Evolutionary conservation across 2,888 invertebrate genomes (phyloP).

Genomic region (Ophion slaviceki): DNA sequence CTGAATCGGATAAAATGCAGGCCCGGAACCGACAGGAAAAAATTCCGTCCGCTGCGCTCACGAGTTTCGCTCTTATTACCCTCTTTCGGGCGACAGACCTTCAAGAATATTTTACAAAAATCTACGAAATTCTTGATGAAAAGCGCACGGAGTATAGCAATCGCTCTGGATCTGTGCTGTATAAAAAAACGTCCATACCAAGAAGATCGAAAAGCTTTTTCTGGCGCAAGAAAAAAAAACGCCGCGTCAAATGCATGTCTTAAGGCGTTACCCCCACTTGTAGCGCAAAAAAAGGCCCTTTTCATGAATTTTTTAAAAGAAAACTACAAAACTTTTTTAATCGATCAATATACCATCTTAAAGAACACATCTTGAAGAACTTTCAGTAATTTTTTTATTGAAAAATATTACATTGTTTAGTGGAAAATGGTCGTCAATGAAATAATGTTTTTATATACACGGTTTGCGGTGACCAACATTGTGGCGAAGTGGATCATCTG

Average conservation of each 20-base stretch:
- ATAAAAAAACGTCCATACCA: slow-evolving; percentile 16
- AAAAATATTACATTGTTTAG: no score
- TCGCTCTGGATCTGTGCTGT: neutral
- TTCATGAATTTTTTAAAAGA: no score
- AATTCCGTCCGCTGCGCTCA: neutral
- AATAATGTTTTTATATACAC: no score
- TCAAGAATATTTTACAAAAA: slow-evolving; percentile 16
- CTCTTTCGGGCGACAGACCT: neutral
- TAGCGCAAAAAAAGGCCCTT: no score
- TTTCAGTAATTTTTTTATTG: no score
- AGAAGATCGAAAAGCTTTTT: neutral
- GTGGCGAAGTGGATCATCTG: no score
- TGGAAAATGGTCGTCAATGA: no score
- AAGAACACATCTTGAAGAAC: no score
- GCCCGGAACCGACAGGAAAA: slow-evolving; percentile 30
- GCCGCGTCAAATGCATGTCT: neutral
- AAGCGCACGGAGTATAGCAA: slow-evolving; percentile 18
- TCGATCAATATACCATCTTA: no score
- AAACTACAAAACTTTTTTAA: no score
- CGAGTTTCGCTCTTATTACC: slow-evolving; percentile 1
- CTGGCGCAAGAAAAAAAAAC: neutral
- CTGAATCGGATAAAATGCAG: slow-evolving; percentile 59
- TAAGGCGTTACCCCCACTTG: no score
- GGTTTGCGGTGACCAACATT: no score
- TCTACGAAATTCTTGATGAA: slow-evolving; percentile 18